A percentile compares a stretch with the other conserved stretches of the same genome.
Conservation (phyloP, 2,888 invertebrate genomes). For the Tenthredo distinguenda region DNA sequence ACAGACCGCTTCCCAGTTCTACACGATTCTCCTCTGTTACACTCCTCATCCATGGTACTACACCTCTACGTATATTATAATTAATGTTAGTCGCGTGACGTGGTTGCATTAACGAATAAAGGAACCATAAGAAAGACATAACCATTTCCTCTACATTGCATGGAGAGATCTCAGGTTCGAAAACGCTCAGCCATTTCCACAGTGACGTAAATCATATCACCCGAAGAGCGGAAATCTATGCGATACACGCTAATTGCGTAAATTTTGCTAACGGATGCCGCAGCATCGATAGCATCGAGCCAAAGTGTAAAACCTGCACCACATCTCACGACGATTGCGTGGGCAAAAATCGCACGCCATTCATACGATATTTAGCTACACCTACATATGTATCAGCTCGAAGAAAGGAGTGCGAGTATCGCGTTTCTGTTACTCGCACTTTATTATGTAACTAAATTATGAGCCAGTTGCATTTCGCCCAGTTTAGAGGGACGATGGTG, state of each 20-base stretch:
- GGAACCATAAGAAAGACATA: constrained; percentile 18
- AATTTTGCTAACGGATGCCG: neutral
- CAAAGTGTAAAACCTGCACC: too few relatives aligned
- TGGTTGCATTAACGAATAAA: constrained; percentile 4
- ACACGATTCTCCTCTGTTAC: neutral
- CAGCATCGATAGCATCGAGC: too few relatives aligned
- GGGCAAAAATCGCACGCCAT: constrained; percentile 13
- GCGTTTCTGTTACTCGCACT: constrained; percentile 35
- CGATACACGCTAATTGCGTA: neutral
- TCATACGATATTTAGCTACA: constrained; percentile 28
- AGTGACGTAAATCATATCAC: neutral
- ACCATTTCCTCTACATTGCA: neutral
- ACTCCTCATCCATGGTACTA: neutral
- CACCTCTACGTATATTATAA: constrained; percentile 7
- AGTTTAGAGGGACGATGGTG: constrained; percentile 33
- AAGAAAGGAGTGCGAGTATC: constrained; percentile 11
- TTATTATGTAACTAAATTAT: constrained; percentile 46
- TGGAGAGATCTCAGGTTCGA: neutral
- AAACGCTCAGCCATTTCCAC: neutral
- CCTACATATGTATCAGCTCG: neutral
- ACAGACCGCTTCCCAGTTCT: constrained; percentile 27
- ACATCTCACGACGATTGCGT: neutral
- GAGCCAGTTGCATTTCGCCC: constrained; percentile 41
- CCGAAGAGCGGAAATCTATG: neutral
- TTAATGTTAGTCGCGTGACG: constrained; percentile 40